Evolutionary conservation across 2,113 vertebrate species (phyloP).

Genomic region (Sarotherodon lohbergeri): DNA sequence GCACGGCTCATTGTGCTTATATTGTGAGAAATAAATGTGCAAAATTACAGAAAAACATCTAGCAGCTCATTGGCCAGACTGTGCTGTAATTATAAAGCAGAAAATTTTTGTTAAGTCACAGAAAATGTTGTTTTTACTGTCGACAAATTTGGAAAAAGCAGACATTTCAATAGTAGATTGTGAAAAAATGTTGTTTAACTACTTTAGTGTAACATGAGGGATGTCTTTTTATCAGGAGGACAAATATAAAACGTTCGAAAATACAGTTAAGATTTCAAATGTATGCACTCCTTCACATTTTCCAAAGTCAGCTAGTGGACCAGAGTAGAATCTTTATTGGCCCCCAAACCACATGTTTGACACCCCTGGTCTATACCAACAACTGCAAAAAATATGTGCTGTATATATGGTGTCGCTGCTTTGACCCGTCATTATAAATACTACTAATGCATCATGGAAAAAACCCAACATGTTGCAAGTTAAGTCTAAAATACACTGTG

Average conservation of each 20-base stretch:
- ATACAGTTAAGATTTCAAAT: background rate
- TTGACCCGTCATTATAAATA: background rate
- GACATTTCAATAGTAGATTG: background rate
- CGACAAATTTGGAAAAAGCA: background rate
- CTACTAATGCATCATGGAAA: background rate
- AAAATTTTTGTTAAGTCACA: background rate
- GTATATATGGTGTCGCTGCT: background rate
- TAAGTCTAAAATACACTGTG: constrained; percentile 49
- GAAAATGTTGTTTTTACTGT: background rate
- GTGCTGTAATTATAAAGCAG: background rate
- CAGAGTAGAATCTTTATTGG: background rate
- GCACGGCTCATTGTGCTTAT: background rate
- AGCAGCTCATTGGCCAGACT: background rate
- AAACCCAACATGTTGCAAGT: constrained; percentile 23
- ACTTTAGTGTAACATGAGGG: background rate
- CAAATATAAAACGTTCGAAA: background rate
- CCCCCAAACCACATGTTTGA: background rate
- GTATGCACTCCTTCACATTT: background rate
- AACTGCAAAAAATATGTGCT: background rate
- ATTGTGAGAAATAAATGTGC: background rate
- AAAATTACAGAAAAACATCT: background rate
- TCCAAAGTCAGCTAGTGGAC: background rate
- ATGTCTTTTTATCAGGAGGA: background rate
- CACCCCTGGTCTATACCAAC: background rate
- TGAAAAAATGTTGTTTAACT: background rate